Evolutionary conservation across 2,113 vertebrate species (phyloP).

Genomic region (Callipepla californica): DNA sequence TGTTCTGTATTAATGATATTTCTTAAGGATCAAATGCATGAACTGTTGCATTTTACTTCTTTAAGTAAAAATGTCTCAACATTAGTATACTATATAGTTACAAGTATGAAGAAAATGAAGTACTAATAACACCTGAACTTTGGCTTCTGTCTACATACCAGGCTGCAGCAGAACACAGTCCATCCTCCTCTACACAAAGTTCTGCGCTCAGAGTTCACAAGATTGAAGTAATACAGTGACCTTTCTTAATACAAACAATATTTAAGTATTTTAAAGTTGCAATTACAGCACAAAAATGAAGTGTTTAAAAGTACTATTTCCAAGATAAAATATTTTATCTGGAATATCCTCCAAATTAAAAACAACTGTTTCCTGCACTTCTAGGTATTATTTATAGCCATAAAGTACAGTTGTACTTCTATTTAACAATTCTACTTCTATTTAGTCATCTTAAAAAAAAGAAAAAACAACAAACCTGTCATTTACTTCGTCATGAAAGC

Average conservation of each 20-base stretch:
- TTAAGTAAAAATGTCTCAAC: not conserved
- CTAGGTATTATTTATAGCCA: not conserved
- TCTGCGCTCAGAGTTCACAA: not conserved
- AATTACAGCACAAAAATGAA: not conserved
- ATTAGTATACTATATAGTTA: not conserved
- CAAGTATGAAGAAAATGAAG: not conserved
- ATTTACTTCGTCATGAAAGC: not conserved
- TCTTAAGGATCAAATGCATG: not conserved
- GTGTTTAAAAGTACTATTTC: not conserved
- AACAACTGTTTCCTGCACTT: not conserved
- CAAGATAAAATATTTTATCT: not conserved
- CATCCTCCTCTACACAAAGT: not conserved
- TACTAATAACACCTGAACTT: not conserved
- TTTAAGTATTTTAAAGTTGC: not conserved
- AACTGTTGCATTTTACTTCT: not conserved
- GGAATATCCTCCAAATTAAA: not conserved
- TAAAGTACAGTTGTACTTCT: not conserved
- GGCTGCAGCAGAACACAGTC: not conserved
- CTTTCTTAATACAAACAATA: not conserved
- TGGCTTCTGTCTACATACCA: not conserved
- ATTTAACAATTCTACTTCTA: not conserved
- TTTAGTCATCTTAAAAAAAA: not conserved
- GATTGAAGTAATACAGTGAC: not conserved
- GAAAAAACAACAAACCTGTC: not conserved
- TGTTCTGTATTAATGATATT: not conserved